Evolutionary conservation across 2,113 vertebrate species (phyloP).

Genomic region (Thunnus thynnus): DNA sequence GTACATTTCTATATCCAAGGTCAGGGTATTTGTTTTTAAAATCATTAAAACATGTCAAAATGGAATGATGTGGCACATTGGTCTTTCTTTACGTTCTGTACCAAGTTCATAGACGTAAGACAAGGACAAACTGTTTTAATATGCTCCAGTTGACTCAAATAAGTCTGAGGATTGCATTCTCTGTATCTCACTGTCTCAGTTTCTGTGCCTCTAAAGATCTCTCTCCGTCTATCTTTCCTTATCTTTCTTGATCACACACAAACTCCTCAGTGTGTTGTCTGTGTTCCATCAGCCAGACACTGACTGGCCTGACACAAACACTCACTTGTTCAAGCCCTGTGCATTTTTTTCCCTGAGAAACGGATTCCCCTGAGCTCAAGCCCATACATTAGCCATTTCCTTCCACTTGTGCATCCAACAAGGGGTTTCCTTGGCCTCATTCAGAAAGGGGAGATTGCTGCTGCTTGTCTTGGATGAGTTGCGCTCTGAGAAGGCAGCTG

Average conservation of each 20-base stretch:
- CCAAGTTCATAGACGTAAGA: background rate
- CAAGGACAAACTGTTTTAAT: conserved; percentile 8
- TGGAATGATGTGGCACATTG: conserved; percentile 24
- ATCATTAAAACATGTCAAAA: conserved; percentile 70
- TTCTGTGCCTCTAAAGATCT: conserved; percentile 27
- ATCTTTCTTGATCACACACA: conserved; percentile 39
- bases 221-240: conserved; percentile 21
- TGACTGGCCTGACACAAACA: conserved; percentile 62
- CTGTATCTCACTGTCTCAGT: conserved; percentile 16
- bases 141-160: conserved; percentile 14
- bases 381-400: conserved; percentile 69
- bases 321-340: conserved; percentile 58
- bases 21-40: conserved; percentile 73
- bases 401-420: conserved; percentile 57
- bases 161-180: conserved; percentile 24
- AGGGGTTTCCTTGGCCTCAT: conserved; percentile 55
- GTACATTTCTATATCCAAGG: conserved; percentile 72
- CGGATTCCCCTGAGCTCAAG: conserved; percentile 40
- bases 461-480: conserved; percentile 59
- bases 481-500: conserved; percentile 56
- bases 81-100: conserved; percentile 53
- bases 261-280: conserved; percentile 46
- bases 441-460: conserved; percentile 35
- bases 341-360: conserved; percentile 24
- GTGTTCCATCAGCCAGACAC: conserved; percentile 52